A percentile compares a stretch with the other conserved stretches of the same genome.
phyloP scores from a whole-genome alignment of 2,797 vertebrate genomes.

The Galago senegalensis region DNA sequence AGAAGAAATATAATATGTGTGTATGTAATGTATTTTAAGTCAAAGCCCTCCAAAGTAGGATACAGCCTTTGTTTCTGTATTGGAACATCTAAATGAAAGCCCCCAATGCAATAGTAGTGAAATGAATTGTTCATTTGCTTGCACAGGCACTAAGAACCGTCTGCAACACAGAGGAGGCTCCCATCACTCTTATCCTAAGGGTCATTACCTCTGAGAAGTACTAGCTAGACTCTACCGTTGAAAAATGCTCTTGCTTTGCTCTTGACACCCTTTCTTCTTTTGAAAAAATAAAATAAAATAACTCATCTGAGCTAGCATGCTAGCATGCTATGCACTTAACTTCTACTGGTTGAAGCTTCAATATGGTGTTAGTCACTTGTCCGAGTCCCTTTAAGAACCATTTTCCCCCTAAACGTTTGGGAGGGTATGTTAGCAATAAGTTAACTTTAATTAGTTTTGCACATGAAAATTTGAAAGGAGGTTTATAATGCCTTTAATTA shows the following conservation, averaged over 20 bases:
- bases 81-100: not conserved
- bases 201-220: not conserved
- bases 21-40: not conserved
- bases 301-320: not conserved
- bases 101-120: not conserved
- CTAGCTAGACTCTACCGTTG: not conserved
- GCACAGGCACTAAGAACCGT: not conserved
- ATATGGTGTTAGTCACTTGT: not conserved
- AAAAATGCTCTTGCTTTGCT: not conserved
- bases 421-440: not conserved
- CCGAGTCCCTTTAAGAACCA: not conserved
- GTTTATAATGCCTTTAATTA: not conserved
- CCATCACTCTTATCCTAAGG: not conserved
- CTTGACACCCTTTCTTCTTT: not conserved
- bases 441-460: conserved; percentile 29
- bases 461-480: not conserved
- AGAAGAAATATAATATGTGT: not conserved
- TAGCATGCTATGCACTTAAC: not conserved
- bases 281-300: not conserved
- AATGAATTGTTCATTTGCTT: conserved; percentile 38
- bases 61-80: not conserved
- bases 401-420: not conserved
- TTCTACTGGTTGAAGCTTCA: not conserved
- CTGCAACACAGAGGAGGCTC: not conserved
- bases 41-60: not conserved